Evolutionary conservation across 2,797 vertebrate species (phyloP).

Genomic region (Tympanoctomys barrerae): DNA sequence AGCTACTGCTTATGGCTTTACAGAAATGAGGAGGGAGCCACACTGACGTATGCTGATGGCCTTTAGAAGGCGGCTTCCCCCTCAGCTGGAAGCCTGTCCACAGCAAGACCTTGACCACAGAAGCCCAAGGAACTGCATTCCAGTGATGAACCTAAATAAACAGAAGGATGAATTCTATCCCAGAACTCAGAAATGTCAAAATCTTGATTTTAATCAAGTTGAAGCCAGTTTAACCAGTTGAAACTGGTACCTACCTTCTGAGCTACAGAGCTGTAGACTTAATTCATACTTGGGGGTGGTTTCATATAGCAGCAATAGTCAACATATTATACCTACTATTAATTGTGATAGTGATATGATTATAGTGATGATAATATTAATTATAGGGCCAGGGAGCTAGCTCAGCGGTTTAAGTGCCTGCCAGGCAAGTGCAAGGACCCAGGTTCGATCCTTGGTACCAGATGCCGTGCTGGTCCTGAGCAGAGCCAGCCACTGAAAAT

Average conservation of each 20-base stretch:
- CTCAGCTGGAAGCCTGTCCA: neutral
- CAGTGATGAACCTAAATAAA: neutral
- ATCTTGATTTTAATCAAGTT: neutral
- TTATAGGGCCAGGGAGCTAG: too few relatives aligned
- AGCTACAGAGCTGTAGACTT: neutral
- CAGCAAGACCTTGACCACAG: neutral
- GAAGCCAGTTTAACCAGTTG: neutral
- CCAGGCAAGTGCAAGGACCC: too few relatives aligned
- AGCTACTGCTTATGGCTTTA: neutral
- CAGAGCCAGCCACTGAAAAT: too few relatives aligned
- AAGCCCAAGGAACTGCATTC: neutral
- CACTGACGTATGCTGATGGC: neutral
- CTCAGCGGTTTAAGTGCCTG: too few relatives aligned
- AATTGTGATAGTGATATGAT: neutral
- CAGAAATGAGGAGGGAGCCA: neutral
- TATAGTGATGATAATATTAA: neutral
- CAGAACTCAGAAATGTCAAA: neutral
- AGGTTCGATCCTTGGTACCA: too few relatives aligned
- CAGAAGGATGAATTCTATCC: neutral
- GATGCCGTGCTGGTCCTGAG: too few relatives aligned
- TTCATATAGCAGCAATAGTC: neutral
- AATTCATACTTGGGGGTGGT: neutral
- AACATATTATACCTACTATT: neutral
- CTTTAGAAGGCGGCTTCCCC: neutral
- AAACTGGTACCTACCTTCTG: neutral